Conservation (phyloP, 2,797 vertebrate species). For the Masticophis lateralis region DNA sequence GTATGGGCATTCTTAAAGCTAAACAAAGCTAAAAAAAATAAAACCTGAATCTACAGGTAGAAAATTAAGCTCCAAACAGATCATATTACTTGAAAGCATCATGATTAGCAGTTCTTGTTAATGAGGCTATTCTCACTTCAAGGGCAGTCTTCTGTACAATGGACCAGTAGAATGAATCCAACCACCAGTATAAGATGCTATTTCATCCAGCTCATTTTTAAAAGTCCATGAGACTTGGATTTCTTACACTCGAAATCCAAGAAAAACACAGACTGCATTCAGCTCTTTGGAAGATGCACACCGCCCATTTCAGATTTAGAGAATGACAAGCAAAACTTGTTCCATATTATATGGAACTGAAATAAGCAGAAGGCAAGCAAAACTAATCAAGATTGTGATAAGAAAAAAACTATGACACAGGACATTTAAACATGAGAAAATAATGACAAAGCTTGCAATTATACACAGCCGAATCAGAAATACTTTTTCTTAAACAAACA, state of each 20-base stretch:
- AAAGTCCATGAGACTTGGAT: not conserved
- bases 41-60: not conserved
- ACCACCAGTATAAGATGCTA: not conserved
- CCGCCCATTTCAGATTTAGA: not conserved
- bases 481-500: not conserved
- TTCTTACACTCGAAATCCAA: not conserved
- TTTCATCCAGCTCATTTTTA: not conserved
- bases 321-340: not conserved
- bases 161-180: not conserved
- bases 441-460: not conserved
- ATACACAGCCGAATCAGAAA: not conserved
- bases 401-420: not conserved
- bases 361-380: not conserved
- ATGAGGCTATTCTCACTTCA: not conserved
- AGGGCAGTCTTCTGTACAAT: not conserved
- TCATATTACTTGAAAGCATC: not conserved
- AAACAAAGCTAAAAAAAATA: not conserved
- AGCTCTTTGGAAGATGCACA: not conserved
- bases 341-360: not conserved
- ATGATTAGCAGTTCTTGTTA: not conserved
- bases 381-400: not conserved
- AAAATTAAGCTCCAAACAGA: not conserved
- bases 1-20: not conserved
- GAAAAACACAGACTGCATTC: not conserved
- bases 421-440: not conserved